Evolutionary conservation across 2,888 invertebrate species (phyloP), one percentile per base, ranked within the genome.

Genomic region (Mylabris sibirica): DNA sequence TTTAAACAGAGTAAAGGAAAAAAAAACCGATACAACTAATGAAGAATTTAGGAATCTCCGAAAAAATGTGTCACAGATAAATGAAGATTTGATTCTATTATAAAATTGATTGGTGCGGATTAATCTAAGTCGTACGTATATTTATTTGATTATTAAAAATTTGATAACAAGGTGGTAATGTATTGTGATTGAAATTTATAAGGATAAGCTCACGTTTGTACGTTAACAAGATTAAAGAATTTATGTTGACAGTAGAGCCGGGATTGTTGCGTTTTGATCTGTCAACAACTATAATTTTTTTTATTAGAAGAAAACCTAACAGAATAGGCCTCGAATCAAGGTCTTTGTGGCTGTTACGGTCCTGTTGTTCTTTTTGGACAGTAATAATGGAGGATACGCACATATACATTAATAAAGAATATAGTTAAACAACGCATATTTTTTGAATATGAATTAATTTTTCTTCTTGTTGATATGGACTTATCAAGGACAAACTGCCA

Each of bases 11-110:
- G 14, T 14, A 44, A 38, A 38, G 2, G 6, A 38, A 38, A 38
- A 67, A 64, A 59, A 65, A 66, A 67, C 63, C 63, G 65, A 67
- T 68, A 73, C 69, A 67, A 70, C 66, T 74, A 72, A 72, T 72
- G 73, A 67, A 73, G 72, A 73, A 66, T 68, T 68, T 61, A 59
- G 60, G 59, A 53, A 35, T 59, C 63, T 63, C 49, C 1, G 53
- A 22, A 53, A 57, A 26, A 5, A 22, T 20, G n/a, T 14, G 14
- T 26, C 26, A 57, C 9, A 22, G 22, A 12, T 2, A 22, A 49
- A 22, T 14, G 12, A 26, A 57, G 26, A 57, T 12, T 57, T 49
- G 49, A 49, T 20, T 49, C 49, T 49, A 49, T 49, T 49, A 49
- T 49, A 49, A 49, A 20, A 49, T 30, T 49, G 49, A 49, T 49